phyloP scores from a whole-genome alignment of 2,888 invertebrate species.

The Cerastis rubricosa region DNA sequence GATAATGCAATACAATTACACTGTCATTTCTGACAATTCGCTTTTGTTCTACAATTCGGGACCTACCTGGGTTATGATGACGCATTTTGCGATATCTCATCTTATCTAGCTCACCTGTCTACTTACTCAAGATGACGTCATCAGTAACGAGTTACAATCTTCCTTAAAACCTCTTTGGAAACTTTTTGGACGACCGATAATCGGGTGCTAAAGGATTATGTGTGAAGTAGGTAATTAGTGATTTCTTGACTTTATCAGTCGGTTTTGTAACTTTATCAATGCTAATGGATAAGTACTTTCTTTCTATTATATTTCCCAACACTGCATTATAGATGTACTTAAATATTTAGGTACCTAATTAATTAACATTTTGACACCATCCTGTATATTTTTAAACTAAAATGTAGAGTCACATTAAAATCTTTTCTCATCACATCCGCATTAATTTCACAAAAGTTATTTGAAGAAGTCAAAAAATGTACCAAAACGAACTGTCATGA shows the following conservation, averaged over 20 bases:
- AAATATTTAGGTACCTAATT: background rate
- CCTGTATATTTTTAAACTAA: conserved; percentile 20
- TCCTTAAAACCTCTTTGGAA: conserved; percentile 42
- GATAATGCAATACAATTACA: conserved; percentile 55
- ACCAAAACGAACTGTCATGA: conserved; percentile 24
- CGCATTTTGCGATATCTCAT: conserved; percentile 75
- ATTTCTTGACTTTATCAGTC: conserved; percentile 16
- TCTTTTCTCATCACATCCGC: conserved; percentile 33
- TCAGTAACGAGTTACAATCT: conserved; percentile 54
- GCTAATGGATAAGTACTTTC: conserved; percentile 24
- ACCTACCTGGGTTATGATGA: conserved; percentile 76
- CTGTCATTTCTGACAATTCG: conserved; percentile 59
- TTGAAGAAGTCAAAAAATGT: conserved; percentile 32
- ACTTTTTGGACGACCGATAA: conserved; percentile 25
- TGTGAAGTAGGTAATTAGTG: conserved; percentile 43
- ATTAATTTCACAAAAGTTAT: conserved; percentile 41
- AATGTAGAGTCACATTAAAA: conserved; percentile 25
- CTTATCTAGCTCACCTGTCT: conserved; percentile 79
- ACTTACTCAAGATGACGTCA: conserved; percentile 81
- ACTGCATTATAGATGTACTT: background rate
- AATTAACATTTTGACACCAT: background rate
- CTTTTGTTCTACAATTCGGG: conserved; percentile 71
- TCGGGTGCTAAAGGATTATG: conserved; percentile 27
- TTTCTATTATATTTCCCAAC: background rate
- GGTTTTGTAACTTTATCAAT: conserved; percentile 29